Evolutionary conservation across 92 coral and sea anemone species (phyloP).

Genomic region (Parazoanthus darwini): DNA sequence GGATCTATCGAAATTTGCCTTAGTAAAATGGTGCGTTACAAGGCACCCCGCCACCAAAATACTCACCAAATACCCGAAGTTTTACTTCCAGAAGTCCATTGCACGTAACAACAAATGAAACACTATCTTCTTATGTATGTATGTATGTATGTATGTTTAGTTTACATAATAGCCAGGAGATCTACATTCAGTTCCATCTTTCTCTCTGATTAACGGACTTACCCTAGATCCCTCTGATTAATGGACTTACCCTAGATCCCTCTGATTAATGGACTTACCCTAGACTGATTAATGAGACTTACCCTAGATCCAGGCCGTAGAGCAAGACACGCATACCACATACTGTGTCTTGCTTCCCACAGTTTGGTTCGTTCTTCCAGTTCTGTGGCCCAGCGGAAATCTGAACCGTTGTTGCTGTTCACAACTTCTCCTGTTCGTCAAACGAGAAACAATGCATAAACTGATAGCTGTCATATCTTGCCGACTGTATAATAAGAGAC

Average conservation of each 20-base stretch:
- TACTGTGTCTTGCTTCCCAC: constrained; percentile 94
- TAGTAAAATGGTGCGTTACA: too few relatives aligned
- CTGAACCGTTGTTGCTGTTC: constrained; percentile 80
- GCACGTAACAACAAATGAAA: too few relatives aligned
- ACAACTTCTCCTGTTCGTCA: constrained; percentile 73
- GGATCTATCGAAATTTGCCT: too few relatives aligned
- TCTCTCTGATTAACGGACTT: not conserved
- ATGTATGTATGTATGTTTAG: too few relatives aligned
- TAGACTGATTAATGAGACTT: constrained; percentile 25
- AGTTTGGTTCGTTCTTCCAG: constrained; percentile 80
- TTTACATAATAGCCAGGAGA: too few relatives aligned
- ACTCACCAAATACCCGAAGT: too few relatives aligned
- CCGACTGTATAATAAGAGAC: not conserved
- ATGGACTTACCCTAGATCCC: constrained; percentile 81
- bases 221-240: constrained; percentile 87
- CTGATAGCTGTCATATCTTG: not conserved
- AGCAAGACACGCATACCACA: constrained; percentile 88
- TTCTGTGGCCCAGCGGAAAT: constrained; percentile 93
- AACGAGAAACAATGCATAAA: not conserved
- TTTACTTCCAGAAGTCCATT: too few relatives aligned
- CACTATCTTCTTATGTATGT: too few relatives aligned
- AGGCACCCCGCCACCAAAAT: too few relatives aligned
- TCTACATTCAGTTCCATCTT: too few relatives aligned
- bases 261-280: constrained; percentile 64
- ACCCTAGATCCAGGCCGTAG: constrained; percentile 93